Conservation (phyloP, 2,888 invertebrate species). For the Scaeva pyrastri region DNA sequence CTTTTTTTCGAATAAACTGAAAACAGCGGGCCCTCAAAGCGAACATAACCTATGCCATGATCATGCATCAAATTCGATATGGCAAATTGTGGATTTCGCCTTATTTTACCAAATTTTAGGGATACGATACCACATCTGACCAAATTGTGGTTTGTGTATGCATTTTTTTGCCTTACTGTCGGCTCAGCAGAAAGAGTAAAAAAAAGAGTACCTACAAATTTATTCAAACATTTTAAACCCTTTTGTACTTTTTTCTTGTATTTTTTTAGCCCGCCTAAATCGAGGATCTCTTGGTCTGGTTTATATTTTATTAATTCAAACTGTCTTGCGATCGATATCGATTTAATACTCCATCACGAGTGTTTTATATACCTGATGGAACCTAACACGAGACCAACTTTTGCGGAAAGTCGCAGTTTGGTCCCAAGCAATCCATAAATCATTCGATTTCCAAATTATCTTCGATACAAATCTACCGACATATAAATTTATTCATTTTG, state of each 20-base stretch:
- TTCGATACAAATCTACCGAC: conserved; percentile 47
- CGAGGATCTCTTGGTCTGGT: not conserved
- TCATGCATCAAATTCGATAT: no score
- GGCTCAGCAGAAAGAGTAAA: no score
- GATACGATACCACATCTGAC: no score
- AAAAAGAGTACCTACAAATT: no score
- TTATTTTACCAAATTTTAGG: no score
- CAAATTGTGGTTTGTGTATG: no score
- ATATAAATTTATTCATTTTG: conserved; percentile 52
- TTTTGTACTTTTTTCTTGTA: not conserved
- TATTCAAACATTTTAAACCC: not conserved
- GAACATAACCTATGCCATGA: no score
- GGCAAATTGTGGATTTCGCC: no score
- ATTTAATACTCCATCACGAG: not conserved
- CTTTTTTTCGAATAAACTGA: no score
- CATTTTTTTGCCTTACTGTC: no score
- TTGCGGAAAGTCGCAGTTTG: conserved; percentile 5
- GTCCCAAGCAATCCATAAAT: conserved; percentile 42
- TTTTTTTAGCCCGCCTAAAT: not conserved
- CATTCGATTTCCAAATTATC: conserved; percentile 36
- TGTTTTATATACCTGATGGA: not conserved
- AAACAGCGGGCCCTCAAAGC: no score
- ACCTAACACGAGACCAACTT: not conserved
- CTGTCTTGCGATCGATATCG: not conserved
- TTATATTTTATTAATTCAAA: conserved; percentile 15